Evolutionary conservation across 2,797 vertebrate genomes (phyloP).

Genomic region (Limnodromus scolopaceus): DNA sequence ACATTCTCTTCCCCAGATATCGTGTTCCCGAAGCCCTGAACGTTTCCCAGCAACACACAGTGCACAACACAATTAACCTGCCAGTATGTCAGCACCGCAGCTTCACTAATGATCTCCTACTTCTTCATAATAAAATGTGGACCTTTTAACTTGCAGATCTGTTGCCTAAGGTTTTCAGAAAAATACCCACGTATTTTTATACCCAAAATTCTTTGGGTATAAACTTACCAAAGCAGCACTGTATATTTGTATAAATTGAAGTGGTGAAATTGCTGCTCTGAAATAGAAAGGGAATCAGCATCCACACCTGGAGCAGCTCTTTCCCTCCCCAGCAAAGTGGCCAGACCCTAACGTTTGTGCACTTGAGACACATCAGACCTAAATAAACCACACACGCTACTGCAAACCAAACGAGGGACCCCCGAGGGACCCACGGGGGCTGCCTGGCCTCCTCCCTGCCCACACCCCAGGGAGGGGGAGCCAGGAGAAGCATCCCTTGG

Average conservation of each 20-base stretch:
- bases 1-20: neutral
- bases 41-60: neutral
- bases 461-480: neutral
- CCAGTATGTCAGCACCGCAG: rapidly evolving
- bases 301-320: neutral
- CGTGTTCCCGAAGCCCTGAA: rapidly evolving
- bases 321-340: neutral
- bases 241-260: too few species aligned
- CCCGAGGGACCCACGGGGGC: neutral
- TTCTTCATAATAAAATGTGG: neutral
- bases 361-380: neutral
- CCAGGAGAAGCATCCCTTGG: neutral
- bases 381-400: rapidly evolving
- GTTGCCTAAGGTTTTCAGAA: neutral
- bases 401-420: neutral
- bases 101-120: neutral
- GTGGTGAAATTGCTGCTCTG: neutral
- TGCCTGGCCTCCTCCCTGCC: neutral
- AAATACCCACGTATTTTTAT: neutral
- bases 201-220: neutral
- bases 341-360: neutral
- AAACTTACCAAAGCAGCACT: neutral
- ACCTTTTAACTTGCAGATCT: neutral
- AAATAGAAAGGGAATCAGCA: rapidly evolving
- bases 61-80: neutral